phyloP scores from a whole-genome alignment of 2,888 invertebrate species.

The Erpobdella octoculata region DNA sequence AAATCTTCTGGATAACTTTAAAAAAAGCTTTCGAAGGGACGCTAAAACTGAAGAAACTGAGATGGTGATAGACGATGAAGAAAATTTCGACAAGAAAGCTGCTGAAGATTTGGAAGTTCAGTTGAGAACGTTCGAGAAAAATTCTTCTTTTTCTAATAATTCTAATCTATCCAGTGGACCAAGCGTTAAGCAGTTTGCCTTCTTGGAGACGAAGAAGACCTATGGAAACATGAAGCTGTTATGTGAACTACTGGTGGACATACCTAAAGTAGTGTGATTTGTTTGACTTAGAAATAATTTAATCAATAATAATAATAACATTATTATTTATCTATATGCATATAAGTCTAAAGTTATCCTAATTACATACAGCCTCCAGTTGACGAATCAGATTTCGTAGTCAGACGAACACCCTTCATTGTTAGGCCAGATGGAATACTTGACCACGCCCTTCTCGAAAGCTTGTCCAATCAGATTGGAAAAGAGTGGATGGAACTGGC shows the following conservation, averaged over 20 bases:
- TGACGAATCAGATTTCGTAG: slow-evolving; percentile 5
- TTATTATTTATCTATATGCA: background rate
- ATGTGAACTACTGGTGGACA: slow-evolving; percentile 11
- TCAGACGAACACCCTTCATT: slow-evolving; percentile 19
- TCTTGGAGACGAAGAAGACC: background rate
- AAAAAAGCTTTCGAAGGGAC: background rate
- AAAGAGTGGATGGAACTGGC: slow-evolving; percentile 47
- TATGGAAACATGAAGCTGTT: slow-evolving; percentile 20
- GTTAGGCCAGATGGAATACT: slow-evolving; percentile 40
- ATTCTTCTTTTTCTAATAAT: too few relatives aligned
- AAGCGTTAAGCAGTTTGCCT: slow-evolving; percentile 18
- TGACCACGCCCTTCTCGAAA: slow-evolving; percentile 41
- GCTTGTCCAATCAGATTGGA: slow-evolving; percentile 43
- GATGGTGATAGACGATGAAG: background rate
- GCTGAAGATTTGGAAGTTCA: too few relatives aligned
- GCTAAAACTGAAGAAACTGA: background rate
- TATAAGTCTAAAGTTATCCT: background rate
- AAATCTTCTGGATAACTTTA: background rate
- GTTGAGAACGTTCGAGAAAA: too few relatives aligned
- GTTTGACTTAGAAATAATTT: background rate
- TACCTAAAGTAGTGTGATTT: slow-evolving; percentile 21
- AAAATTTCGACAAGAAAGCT: background rate
- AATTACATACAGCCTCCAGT: slow-evolving; percentile 4
- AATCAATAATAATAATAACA: background rate
- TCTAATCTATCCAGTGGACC: background rate